Conservation (phyloP, 2,797 vertebrate genomes). For the Sebastes minor region DNA sequence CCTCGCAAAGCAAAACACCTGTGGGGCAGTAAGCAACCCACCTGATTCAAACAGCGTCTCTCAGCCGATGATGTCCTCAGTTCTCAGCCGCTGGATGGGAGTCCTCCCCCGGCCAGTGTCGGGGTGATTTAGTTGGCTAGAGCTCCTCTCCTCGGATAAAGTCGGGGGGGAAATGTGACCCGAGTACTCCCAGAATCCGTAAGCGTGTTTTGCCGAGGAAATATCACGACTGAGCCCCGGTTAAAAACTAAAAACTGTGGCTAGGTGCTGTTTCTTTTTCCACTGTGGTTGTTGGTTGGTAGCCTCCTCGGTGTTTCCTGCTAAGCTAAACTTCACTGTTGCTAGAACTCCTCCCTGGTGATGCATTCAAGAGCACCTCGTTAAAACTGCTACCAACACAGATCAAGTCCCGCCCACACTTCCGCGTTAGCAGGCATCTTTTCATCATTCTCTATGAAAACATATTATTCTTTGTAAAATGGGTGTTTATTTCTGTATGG, state of each 20-base stretch:
- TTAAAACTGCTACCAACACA: background rate
- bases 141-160: slow-evolving; percentile 15
- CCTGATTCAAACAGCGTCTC: slow-evolving; percentile 74
- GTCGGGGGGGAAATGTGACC: background rate
- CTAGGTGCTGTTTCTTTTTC: slow-evolving; percentile 23
- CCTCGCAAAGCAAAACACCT: slow-evolving; percentile 46
- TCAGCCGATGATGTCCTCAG: slow-evolving; percentile 56
- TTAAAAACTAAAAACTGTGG: background rate
- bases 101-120: slow-evolving; percentile 33
- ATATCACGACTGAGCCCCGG: background rate
- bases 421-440: background rate
- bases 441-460: background rate
- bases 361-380: slow-evolving; percentile 50
- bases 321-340: slow-evolving; percentile 70
- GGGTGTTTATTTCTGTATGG: background rate
- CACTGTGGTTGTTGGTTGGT: background rate
- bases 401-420: background rate
- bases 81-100: slow-evolving; percentile 39
- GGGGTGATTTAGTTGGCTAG: background rate
- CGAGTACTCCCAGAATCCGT: background rate
- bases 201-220: background rate
- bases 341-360: slow-evolving; percentile 73
- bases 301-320: slow-evolving; percentile 76
- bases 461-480: background rate
- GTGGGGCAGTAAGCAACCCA: slow-evolving; percentile 62